phyloP scores from a whole-genome alignment of 2,797 vertebrate species.

The Neoniphon sammara region DNA sequence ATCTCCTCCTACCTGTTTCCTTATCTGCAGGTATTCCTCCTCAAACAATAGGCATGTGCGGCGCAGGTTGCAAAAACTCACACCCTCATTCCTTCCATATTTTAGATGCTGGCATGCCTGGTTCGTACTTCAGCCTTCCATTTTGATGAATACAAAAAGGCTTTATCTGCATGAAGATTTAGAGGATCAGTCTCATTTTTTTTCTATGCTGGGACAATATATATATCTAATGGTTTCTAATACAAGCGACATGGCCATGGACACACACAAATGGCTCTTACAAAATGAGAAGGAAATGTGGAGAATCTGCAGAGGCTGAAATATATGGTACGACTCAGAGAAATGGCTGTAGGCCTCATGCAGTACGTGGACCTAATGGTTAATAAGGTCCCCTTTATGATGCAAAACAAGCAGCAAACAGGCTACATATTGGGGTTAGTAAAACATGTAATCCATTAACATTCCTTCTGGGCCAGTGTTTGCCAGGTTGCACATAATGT shows the following conservation, averaged over 20 bases:
- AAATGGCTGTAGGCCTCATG: no score
- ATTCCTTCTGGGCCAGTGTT: constrained; percentile 9
- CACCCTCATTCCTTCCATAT: background rate
- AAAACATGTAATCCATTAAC: constrained; percentile 19
- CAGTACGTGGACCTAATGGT: background rate
- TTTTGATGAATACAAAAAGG: background rate
- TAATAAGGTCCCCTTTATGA: background rate
- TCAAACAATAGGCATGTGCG: no score
- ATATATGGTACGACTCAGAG: background rate
- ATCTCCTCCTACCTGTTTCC: no score
- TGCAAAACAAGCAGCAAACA: constrained; percentile 14
- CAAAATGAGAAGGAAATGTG: background rate
- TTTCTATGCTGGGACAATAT: background rate
- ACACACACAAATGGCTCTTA: constrained; percentile 1
- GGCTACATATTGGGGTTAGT: background rate
- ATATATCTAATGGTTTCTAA: constrained; percentile 17
- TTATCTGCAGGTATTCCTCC: no score
- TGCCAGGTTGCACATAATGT: constrained; percentile 24
- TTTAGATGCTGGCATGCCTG: background rate
- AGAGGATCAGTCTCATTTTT: background rate
- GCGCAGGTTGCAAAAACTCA: background rate
- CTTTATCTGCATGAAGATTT: no score
- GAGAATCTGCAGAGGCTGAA: background rate
- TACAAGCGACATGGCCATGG: background rate
- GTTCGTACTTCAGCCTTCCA: background rate